These are phyloP conservation scores for Cromileptes altivelis DNA, from an alignment of 2,113 vertebrate genomes.

Conservation along the genomic window DNA sequence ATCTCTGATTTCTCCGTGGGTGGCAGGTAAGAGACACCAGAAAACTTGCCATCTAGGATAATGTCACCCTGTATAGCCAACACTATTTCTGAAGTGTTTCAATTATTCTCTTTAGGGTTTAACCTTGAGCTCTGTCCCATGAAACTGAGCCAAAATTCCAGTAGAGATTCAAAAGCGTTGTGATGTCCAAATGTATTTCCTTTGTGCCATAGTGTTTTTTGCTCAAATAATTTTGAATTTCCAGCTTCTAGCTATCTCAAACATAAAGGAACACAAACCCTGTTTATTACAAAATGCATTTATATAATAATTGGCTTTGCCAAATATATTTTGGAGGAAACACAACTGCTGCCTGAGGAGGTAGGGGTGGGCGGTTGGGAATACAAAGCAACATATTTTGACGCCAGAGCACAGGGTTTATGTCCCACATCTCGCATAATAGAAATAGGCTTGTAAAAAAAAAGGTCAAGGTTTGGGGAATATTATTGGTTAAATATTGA, in stretches of 20 bases:
- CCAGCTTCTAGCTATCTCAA: background rate
- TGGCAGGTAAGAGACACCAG: constrained; percentile 88
- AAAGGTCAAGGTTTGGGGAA: background rate
- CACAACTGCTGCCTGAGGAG: background rate
- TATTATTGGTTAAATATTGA: background rate
- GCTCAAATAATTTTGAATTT: background rate
- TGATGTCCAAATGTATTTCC: background rate
- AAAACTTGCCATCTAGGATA: constrained; percentile 4
- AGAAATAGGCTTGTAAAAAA: background rate
- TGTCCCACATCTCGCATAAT: background rate
- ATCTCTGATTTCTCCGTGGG: constrained; percentile 96
- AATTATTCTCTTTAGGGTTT: background rate
- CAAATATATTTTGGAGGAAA: constrained; percentile 13
- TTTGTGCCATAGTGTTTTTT: background rate
- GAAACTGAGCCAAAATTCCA: background rate
- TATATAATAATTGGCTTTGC: constrained; percentile 9
- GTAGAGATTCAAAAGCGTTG: background rate
- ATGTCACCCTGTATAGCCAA: constrained; percentile 3
- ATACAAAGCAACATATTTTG: background rate
- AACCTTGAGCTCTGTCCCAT: background rate
- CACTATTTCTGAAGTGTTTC: constrained; percentile 11
- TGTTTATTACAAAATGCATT: constrained; percentile 1
- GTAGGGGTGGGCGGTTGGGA: background rate
- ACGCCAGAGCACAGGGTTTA: background rate
- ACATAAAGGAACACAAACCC: background rate